Percentiles rank a stretch among this genome's conserved stretches.
These are phyloP conservation scores for Copidosoma aretas DNA, from an alignment of 2,888 invertebrate genomes.

Conservation along the genomic window DNA sequence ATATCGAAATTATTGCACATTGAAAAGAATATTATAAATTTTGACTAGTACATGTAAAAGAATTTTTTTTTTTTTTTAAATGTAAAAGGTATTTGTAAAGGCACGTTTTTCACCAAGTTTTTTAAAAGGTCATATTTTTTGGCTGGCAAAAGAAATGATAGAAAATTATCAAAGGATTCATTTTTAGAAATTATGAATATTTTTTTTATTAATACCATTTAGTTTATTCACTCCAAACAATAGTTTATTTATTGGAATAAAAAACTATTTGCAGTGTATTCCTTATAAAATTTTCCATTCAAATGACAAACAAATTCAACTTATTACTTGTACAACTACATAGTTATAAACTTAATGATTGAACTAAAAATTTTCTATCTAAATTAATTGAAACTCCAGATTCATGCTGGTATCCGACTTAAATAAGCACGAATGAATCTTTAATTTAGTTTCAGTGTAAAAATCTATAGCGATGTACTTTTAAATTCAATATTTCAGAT, in stretches of 20 bases:
- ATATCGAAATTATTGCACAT: no score
- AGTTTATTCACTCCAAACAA: constrained; percentile 47
- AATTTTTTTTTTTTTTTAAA: no score
- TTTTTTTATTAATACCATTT: constrained; percentile 45
- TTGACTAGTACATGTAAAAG: no score
- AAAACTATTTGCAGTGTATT: constrained; percentile 36
- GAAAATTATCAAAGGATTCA: background rate
- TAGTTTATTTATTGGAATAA: constrained; percentile 47
- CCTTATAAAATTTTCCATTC: constrained; percentile 19
- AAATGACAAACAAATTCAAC: constrained; percentile 23
- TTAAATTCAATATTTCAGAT: constrained; percentile 23
- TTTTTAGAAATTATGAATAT: constrained; percentile 27
- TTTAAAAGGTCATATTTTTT: no score
- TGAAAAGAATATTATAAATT: no score
- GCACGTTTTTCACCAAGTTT: no score
- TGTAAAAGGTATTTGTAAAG: no score
- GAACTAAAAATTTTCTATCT: constrained; percentile 23
- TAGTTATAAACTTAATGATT: constrained; percentile 30
- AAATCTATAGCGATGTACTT: constrained; percentile 23
- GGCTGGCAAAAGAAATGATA: no score
- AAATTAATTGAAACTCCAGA: constrained; percentile 26
- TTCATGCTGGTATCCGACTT: constrained; percentile 11
- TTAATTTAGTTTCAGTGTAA: constrained; percentile 26
- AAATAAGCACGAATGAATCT: constrained; percentile 9
- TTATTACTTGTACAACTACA: constrained; percentile 10